Evolutionary conservation across 2,888 invertebrate species (phyloP).

Genomic region (Oscheius sp.): DNA sequence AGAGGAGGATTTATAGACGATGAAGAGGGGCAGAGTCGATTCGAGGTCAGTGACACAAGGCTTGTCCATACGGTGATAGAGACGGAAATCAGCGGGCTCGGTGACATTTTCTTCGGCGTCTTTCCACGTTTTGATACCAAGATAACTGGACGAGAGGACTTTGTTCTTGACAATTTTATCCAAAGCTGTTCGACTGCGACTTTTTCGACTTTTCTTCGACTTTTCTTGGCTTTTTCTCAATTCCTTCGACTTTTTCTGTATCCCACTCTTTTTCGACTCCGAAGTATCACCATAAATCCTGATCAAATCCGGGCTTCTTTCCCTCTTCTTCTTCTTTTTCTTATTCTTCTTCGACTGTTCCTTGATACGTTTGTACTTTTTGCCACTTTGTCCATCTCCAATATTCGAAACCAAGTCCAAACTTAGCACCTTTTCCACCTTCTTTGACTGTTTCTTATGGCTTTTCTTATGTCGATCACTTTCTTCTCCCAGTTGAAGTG

Average conservation of each 20-base stretch:
- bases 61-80: conserved; percentile 6
- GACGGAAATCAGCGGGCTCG: conserved; percentile 1
- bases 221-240: background rate
- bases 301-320: background rate
- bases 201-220: too few relatives aligned
- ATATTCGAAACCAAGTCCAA: too few relatives aligned
- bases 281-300: too few relatives aligned
- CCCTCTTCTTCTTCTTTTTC: background rate
- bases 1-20: background rate
- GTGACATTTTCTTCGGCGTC: conserved; percentile 5
- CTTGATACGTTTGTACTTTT: too few relatives aligned
- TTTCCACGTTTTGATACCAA: conserved; percentile 11
- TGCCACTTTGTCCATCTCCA: too few relatives aligned
- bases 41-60: conserved; percentile 1
- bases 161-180: background rate
- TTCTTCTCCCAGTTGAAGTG: conserved; percentile 2
- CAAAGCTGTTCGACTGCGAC: too few relatives aligned
- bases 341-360: background rate
- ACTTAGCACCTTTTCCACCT: too few relatives aligned
- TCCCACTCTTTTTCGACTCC: background rate
- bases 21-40: conserved; percentile 7
- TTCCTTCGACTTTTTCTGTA: background rate
- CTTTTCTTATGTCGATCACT: too few relatives aligned
- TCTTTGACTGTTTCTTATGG: too few relatives aligned
- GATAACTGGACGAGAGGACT: background rate